Base-by-base conservation (phyloP, 2,797 vertebrate genomes). In the Cyclopterus lumpus region DNA sequence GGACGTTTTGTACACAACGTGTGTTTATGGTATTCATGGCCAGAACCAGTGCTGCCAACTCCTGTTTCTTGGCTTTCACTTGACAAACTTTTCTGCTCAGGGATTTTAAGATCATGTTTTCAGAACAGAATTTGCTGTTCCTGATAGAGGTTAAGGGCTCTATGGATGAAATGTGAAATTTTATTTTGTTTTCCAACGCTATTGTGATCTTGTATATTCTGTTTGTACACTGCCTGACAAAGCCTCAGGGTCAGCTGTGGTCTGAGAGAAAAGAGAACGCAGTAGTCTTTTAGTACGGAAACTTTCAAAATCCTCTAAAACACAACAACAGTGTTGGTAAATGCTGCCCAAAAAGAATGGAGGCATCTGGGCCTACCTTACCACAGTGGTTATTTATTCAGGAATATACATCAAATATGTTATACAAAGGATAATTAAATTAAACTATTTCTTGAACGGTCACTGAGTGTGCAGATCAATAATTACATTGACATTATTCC, bases 61-160 rank as follows among this genome's bases (percentile, higher is more conserved):
- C 64, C 26, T 46, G 32, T 83, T 77, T 72, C 68, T 74, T 81
- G 80, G 74, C 80, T 84, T 82, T 78, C n/a, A 36, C 44, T 71
- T 61, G 76, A 83, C 71, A 85, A 73, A 57, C 59, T 38, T 68
- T 71, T 81, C 32, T 64, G 64, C 36, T 76, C 30, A 32, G 64
- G 73, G 71, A 73, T 81, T 75, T 73, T 38, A 71, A 82, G 67
- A 65, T 28, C 75, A 65, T 62, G 53, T 83, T 81, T 70, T 68
- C 59, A 67, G 26, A 24, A 14, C 51, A 67, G 26, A 24, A 16
- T 42, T 32, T 51, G 12, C 48, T 49, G 14, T 28, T 48, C 40
- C 75, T 69, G 48, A 72, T 48, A 67, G 63, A 79, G 61, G 66
- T 79, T 28, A 73, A 34, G 3, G 20, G 18, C 66, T 80, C 58